Evolutionary conservation across 1,140 invertebrate species (phyloP).

Genomic region (Drosophila bocqueti): DNA sequence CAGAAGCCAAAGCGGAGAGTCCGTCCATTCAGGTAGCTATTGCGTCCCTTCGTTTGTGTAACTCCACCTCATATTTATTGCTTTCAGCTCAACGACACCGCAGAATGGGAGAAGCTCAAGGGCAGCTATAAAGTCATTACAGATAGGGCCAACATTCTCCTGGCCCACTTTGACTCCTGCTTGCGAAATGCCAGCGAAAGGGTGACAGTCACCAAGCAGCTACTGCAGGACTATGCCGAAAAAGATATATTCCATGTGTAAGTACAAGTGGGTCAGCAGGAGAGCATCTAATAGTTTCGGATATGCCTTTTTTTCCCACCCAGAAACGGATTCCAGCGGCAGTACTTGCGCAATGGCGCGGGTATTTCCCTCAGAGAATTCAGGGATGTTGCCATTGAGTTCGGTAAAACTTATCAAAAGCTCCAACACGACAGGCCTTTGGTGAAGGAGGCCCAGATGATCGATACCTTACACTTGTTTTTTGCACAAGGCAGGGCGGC

Average conservation of each 20-base stretch:
- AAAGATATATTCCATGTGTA: constrained; percentile 55
- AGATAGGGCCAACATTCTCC: constrained; percentile 1
- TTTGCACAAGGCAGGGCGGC: background rate
- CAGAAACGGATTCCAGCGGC: constrained; percentile 5
- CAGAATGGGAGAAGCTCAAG: constrained; percentile 32
- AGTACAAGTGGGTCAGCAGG: background rate
- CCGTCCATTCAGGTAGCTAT: constrained; percentile 28
- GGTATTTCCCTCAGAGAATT: constrained; percentile 10
- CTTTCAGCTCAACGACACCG: constrained; percentile 15
- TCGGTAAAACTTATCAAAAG: background rate
- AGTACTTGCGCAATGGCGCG: background rate
- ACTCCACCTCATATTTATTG: background rate
- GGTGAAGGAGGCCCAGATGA: background rate
- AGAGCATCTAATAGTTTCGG: background rate
- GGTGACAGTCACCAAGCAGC: constrained; percentile 16
- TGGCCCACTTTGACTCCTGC: constrained; percentile 19
- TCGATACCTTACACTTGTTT: constrained; percentile 6
- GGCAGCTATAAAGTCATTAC: background rate
- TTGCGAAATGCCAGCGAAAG: constrained; percentile 4
- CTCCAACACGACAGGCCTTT: background rate
- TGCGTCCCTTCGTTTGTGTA: background rate
- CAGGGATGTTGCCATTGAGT: background rate
- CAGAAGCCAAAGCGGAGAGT: constrained; percentile 15
- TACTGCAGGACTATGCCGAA: constrained; percentile 6
- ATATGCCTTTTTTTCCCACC: background rate